These are phyloP conservation scores for Eulemur macaco DNA, from an alignment of 2,113 vertebrate genomes.

Conservation along the genomic window DNA sequence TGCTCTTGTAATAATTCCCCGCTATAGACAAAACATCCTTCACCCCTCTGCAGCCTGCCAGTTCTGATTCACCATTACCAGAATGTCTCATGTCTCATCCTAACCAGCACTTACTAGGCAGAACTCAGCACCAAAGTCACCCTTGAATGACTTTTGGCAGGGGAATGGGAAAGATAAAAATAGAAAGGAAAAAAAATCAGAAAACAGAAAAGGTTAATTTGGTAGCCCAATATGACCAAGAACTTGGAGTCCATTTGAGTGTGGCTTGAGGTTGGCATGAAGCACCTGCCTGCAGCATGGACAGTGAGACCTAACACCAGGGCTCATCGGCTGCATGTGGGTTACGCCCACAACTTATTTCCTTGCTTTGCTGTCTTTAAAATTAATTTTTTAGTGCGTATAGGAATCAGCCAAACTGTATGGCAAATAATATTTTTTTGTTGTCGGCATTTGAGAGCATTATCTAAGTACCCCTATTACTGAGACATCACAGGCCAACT, in stretches of 20 bases:
- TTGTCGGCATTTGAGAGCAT: neutral
- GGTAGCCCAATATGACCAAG: neutral
- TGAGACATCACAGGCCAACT: neutral
- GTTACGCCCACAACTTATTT: neutral
- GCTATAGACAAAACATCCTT: neutral
- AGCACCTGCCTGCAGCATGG: neutral
- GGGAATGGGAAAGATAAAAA: conserved; percentile 6
- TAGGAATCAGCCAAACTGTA: neutral
- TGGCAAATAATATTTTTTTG: neutral
- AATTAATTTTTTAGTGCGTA: neutral
- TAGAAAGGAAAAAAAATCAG: neutral
- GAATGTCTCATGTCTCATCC: neutral
- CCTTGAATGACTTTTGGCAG: neutral
- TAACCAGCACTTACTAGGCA: neutral
- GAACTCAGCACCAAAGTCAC: neutral
- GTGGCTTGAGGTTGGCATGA: neutral
- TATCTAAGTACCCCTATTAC: neutral
- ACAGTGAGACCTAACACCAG: neutral
- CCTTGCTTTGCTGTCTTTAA: neutral
- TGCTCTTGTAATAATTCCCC: neutral
- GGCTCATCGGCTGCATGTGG: neutral
- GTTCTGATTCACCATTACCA: neutral
- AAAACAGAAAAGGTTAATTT: neutral
- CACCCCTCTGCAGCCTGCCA: neutral
- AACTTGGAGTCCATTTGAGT: neutral